These are phyloP conservation scores for Mirounga angustirostris DNA, from an alignment of 2,113 vertebrate genomes.

Conservation along the genomic window DNA sequence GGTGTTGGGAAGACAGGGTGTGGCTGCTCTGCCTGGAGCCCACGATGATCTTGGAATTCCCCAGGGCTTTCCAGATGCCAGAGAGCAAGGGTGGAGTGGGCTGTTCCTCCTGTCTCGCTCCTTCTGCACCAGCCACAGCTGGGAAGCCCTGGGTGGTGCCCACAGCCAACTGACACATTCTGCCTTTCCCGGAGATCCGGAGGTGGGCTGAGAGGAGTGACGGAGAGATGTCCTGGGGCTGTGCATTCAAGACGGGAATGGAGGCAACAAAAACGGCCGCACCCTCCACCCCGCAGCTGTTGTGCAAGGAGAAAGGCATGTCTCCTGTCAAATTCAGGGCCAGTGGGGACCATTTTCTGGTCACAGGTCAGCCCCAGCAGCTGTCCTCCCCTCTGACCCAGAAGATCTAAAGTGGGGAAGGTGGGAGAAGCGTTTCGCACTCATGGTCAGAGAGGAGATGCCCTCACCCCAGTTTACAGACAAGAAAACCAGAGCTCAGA, in stretches of 20 bases:
- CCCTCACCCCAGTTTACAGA: neutral
- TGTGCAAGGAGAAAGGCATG: neutral
- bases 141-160: neutral
- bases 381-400: too few relatives aligned
- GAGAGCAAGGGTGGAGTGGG: neutral
- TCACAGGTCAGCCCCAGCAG: neutral
- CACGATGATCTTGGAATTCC: conserved; percentile 23
- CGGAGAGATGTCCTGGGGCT: neutral
- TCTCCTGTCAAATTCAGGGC: neutral
- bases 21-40: neutral
- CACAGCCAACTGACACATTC: neutral
- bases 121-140: neutral
- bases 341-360: neutral
- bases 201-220: neutral
- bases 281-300: rapidly evolving
- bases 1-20: neutral
- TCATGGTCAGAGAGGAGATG: neutral
- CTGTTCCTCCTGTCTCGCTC: neutral
- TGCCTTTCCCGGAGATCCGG: neutral
- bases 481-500: neutral
- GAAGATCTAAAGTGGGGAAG: neutral
- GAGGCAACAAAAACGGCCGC: neutral
- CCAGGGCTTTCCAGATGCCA: conserved; percentile 43
- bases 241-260: neutral
- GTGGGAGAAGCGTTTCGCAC: neutral